Conservation (phyloP, 2,797 vertebrate species). For the Pipistrellus kuhlii region DNA sequence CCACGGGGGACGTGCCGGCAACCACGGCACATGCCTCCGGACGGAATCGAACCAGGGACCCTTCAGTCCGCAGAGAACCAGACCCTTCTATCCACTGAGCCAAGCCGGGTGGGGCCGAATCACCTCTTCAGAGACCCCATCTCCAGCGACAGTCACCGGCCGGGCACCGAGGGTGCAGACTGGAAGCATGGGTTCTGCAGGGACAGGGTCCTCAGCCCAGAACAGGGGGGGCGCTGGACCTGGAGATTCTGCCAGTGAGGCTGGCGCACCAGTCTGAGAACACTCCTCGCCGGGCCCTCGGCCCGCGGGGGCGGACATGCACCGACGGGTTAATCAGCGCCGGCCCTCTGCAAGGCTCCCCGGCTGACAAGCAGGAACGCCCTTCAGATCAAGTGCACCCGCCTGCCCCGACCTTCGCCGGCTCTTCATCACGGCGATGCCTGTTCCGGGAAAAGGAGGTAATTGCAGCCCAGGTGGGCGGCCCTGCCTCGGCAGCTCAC, state of each 20-base stretch:
- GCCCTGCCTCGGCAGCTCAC: background rate
- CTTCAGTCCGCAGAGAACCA: no score
- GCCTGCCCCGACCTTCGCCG: conserved; percentile 65
- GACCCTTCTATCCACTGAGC: no score
- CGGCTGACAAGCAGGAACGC: background rate
- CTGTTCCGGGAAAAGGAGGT: conserved; percentile 71
- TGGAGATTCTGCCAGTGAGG: background rate
- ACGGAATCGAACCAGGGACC: no score
- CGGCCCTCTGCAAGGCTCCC: background rate
- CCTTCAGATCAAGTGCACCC: conserved; percentile 6
- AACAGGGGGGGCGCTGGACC: background rate
- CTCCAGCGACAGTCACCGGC: rapidly evolving
- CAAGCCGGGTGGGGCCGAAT: no score
- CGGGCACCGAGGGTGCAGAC: background rate
- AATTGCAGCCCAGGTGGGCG: conserved; percentile 64
- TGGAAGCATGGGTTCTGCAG: rapidly evolving
- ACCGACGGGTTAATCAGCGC: background rate
- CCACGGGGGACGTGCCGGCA: no score
- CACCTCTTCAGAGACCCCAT: background rate
- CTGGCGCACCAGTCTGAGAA: rapidly evolving
- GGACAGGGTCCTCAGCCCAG: rapidly evolving
- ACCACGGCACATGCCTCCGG: no score
- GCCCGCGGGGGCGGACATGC: background rate
- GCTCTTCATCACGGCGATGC: conserved; percentile 42
- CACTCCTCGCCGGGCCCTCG: background rate